Base-by-base conservation (phyloP, 2,113 vertebrate species). In the Sarotherodon lohbergeri region DNA sequence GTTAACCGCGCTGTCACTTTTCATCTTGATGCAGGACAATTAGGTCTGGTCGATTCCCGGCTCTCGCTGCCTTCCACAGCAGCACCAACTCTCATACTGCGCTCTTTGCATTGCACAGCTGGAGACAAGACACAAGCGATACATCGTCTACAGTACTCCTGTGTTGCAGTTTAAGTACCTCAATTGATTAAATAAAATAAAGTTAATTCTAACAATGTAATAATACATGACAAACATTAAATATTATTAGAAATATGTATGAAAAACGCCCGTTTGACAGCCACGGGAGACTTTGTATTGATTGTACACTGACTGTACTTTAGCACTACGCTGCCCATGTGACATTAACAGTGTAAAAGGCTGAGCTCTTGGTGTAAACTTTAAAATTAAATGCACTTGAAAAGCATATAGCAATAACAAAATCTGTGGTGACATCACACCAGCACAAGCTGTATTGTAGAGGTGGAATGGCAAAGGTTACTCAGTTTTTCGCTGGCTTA, bases 101-200 rank as follows among this genome's bases (percentile, higher is more conserved):
- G 52, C 82, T 82, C 81, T 92, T 73, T 94, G 93, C 94, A 93
- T 95, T 91, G 46, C 95, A 91, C 92, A 94, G 90, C 85, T 93
- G 92, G 85, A 93, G 90, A 93, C 87, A 39, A 52, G 39, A 61
- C 46, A 48, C 41, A 57, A 16, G 13, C 22, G 6, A 57, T 34
- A 55, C 36, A 11, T 5, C 19, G 9, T 48, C 22, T 80, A 54
- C 8, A 57, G 34, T 76, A 29, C 71, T 48, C 27, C 71, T 76
- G 8, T 50, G 17, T 29, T 29, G 41, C 14, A 76, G 68, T 46
- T 73, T 73, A 73, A 73, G 22, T 76, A 48, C 68, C 41, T 48
- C 9, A 76, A 11, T 48, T 27, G 14, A 48, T 48, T 10, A 63
- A 82, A 66, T 24, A 32, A 66, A 46, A 66, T 17, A 41, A 32